Evolutionary conservation across 2,113 vertebrate species (phyloP).

Genomic region (Thermophis baileyi): DNA sequence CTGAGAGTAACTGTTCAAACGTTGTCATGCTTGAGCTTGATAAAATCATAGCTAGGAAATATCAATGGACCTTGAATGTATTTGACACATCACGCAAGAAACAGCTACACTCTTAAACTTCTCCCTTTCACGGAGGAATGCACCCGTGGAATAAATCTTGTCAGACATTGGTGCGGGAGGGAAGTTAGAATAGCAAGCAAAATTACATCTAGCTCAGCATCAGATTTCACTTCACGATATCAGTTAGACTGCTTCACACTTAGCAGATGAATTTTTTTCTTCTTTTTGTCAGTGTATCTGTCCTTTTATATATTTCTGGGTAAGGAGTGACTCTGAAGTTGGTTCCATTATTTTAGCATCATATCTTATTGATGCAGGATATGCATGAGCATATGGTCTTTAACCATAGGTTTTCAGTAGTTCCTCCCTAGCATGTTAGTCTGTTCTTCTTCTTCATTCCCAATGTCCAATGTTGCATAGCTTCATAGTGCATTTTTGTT

Average conservation of each 20-base stretch:
- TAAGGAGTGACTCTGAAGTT: conserved; percentile 9
- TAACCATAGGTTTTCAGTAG: not conserved
- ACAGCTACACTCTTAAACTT: not conserved
- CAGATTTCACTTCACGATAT: not conserved
- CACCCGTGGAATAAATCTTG: not conserved
- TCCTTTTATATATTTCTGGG: not conserved
- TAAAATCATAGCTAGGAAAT: not conserved
- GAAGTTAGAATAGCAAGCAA: not conserved
- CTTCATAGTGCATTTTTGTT: not conserved
- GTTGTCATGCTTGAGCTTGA: not conserved
- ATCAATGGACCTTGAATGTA: not conserved
- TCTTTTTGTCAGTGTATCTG: not conserved
- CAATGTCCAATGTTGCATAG: not conserved
- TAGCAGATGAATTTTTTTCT: not conserved
- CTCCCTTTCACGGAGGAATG: not conserved
- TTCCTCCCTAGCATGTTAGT: not conserved
- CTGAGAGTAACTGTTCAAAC: not conserved
- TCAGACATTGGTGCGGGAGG: not conserved
- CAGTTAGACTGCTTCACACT: not conserved
- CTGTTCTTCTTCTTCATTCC: not conserved
- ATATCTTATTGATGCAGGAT: not conserved
- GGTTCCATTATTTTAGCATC: not conserved
- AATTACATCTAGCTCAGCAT: not conserved
- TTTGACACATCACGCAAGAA: not conserved
- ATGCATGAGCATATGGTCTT: not conserved